Conservation (phyloP, 2,888 invertebrate genomes). For the Sminthurides aquaticus region DNA sequence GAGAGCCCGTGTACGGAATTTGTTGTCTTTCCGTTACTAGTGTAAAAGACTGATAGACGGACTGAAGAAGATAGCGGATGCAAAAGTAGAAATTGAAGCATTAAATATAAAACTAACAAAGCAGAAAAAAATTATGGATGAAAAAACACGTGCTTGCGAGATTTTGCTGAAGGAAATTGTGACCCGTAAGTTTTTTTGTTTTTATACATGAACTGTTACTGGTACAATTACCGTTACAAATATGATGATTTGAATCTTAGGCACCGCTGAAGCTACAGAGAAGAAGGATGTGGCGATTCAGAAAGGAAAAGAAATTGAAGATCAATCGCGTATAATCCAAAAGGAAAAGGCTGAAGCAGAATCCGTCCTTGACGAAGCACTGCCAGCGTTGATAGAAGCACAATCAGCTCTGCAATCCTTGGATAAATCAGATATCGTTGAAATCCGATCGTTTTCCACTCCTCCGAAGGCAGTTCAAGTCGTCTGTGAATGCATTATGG, state of each 20-base stretch:
- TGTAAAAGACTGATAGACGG: conserved; percentile 65
- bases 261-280: conserved; percentile 55
- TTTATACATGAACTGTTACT: not conserved
- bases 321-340: conserved; percentile 68
- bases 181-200: not conserved
- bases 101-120: conserved; percentile 71
- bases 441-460: conserved; percentile 69
- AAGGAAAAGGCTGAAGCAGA: conserved; percentile 79
- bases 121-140: conserved; percentile 72
- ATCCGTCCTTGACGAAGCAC: conserved; percentile 66
- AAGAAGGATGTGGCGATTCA: conserved; percentile 73
- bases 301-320: conserved; percentile 74
- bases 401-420: conserved; percentile 69
- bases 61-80: conserved; percentile 76
- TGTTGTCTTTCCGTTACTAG: too few species aligned
- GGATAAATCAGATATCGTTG: conserved; percentile 79
- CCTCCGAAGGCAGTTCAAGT: conserved; percentile 83
- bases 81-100: conserved; percentile 69
- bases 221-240: too few species aligned
- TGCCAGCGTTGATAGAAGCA: conserved; percentile 78
- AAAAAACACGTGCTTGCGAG: conserved; percentile 75
- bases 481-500: conserved; percentile 82
- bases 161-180: conserved; percentile 67
- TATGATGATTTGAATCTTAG: too few species aligned
- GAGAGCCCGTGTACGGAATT: too few species aligned